phyloP scores from a whole-genome alignment of 2,888 invertebrate genomes.

The Aricia artaxerxes region DNA sequence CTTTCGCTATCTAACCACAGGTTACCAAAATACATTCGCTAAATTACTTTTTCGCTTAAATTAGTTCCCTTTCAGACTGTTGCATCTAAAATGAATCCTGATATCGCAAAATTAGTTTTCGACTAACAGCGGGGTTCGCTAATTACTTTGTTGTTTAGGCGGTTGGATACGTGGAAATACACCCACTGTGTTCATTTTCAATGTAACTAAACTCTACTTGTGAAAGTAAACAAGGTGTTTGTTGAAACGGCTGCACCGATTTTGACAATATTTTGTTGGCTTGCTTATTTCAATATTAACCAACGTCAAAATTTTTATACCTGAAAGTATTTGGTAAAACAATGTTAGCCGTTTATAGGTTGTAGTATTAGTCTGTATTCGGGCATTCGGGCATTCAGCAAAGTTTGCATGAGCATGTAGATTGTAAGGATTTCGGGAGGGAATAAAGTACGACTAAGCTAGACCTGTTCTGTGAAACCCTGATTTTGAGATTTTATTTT shows the following conservation, averaged over 20 bases:
- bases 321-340: no score
- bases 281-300: no score
- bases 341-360: no score
- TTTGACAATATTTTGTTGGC: not conserved
- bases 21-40: slow-evolving; percentile 32
- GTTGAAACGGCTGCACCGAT: not conserved
- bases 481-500: no score
- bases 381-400: no score
- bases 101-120: slow-evolving; percentile 46
- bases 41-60: slow-evolving; percentile 36
- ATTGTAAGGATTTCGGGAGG: no score
- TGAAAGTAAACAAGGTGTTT: not conserved
- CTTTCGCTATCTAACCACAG: not conserved
- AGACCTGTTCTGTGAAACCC: no score
- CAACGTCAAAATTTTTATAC: no score
- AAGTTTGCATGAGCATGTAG: no score
- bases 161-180: not conserved
- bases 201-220: not conserved
- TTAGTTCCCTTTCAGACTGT: slow-evolving; percentile 38
- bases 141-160: slow-evolving; percentile 44
- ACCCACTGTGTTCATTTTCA: not conserved
- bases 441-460: no score
- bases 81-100: slow-evolving; percentile 43
- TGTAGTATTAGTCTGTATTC: no score
- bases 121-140: slow-evolving; percentile 46